Conservation (phyloP, 2,797 vertebrate species). For the Euthynnus affinis region DNA sequence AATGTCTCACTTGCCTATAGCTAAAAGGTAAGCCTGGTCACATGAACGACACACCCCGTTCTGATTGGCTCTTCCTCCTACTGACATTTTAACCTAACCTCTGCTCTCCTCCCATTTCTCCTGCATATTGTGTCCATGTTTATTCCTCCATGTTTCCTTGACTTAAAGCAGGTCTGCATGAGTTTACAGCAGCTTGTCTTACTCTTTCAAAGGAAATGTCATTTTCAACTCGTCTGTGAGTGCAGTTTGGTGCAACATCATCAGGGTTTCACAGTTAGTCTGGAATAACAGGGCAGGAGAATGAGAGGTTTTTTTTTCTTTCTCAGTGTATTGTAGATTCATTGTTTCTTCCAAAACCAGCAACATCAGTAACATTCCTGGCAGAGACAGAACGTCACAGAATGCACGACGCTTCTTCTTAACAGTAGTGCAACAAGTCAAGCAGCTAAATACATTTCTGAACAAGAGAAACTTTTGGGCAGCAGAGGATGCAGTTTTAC, state of each 20-base stretch:
- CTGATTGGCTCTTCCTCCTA: constrained; percentile 74
- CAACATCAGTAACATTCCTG: no score
- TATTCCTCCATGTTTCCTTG: constrained; percentile 69
- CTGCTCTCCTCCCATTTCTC: constrained; percentile 35
- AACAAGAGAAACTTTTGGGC: no score
- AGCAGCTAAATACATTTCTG: no score
- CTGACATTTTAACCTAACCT: constrained; percentile 64
- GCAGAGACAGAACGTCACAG: no score
- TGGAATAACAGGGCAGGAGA: neutral
- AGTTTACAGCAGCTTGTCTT: constrained; percentile 75
- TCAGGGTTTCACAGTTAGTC: neutral
- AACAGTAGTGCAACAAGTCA: no score
- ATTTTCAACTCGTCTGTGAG: constrained; percentile 42
- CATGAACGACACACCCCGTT: constrained; percentile 73
- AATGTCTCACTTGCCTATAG: constrained; percentile 99
- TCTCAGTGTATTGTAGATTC: no score
- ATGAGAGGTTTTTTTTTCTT: neutral
- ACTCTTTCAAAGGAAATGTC: constrained; percentile 55
- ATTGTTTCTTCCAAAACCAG: no score
- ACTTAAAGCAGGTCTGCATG: constrained; percentile 89
- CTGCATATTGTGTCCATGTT: constrained; percentile 24
- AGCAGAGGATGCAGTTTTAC: no score
- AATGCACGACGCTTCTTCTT: no score
- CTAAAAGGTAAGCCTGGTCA: constrained; percentile 97
- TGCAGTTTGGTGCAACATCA: constrained; percentile 36